Evolutionary conservation across 1,140 invertebrate genomes (phyloP).

Genomic region (Nylanderia fulva): DNA sequence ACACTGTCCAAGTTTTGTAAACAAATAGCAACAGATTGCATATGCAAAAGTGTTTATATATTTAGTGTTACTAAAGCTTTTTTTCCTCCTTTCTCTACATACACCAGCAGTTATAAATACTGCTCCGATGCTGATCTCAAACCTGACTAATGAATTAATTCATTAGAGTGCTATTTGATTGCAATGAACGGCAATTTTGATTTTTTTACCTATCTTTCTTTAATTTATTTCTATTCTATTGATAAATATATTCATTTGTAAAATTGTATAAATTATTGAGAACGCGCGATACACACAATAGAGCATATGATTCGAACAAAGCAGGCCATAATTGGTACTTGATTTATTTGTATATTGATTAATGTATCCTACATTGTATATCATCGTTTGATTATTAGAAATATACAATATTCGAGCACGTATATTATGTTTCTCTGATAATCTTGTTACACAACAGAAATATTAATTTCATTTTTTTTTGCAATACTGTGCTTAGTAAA

Average conservation of each 20-base stretch:
- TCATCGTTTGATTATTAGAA: slow-evolving; percentile 60
- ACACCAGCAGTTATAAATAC: slow-evolving; percentile 19
- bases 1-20: slow-evolving; percentile 23
- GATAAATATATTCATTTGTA: slow-evolving; percentile 48
- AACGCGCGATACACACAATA: slow-evolving; percentile 29
- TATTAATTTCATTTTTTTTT: background rate
- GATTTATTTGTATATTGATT: slow-evolving; percentile 65
- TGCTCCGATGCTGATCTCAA: slow-evolving; percentile 59
- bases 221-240: slow-evolving; percentile 60
- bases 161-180: slow-evolving; percentile 61
- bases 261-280: slow-evolving; percentile 53
- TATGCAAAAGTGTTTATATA: slow-evolving; percentile 15
- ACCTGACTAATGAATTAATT: slow-evolving; percentile 43
- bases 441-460: slow-evolving; percentile 11
- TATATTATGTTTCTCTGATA: slow-evolving; percentile 10
- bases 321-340: slow-evolving; percentile 55
- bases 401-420: slow-evolving; percentile 60
- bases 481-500: slow-evolving; percentile 53
- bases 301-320: slow-evolving; percentile 49
- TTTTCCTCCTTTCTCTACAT: slow-evolving; percentile 5
- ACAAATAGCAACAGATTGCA: slow-evolving; percentile 58
- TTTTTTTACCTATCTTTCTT: slow-evolving; percentile 46
- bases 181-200: slow-evolving; percentile 45
- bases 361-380: slow-evolving; percentile 59
- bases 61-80: background rate